Evolutionary conservation across 2,888 invertebrate genomes (phyloP).

Genomic region (Cyclophora punctaria): DNA sequence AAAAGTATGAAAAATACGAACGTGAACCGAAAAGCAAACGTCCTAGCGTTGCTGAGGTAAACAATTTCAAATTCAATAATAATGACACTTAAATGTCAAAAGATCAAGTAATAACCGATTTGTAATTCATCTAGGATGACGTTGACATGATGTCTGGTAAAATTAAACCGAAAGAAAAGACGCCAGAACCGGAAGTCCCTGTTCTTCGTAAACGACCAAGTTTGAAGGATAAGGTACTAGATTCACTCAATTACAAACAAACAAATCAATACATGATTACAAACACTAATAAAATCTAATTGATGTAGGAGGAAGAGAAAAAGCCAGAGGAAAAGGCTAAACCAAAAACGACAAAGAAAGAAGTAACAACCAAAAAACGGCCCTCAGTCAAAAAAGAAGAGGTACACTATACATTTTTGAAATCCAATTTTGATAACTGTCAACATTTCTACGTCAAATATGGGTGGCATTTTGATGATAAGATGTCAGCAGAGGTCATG

Average conservation of each 20-base stretch:
- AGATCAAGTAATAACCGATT: background rate
- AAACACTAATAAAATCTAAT: conserved; percentile 1
- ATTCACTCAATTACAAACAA: background rate
- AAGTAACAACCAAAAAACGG: conserved; percentile 60
- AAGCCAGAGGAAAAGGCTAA: conserved; percentile 66
- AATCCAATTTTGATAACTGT: background rate
- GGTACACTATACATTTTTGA: conserved; percentile 39
- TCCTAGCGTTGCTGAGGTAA: conserved; percentile 56
- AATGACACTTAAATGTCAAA: background rate
- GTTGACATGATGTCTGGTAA: conserved; percentile 64
- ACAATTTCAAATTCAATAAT: background rate
- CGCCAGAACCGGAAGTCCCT: conserved; percentile 59
- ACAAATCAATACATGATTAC: background rate
- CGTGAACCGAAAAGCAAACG: conserved; percentile 62
- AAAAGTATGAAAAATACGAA: conserved; percentile 77
- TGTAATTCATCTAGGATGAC: conserved; percentile 44
- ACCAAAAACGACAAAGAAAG: conserved; percentile 53
- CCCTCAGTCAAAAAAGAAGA: conserved; percentile 64
- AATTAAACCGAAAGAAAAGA: conserved; percentile 64
- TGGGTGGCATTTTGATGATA: no score
- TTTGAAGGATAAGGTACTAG: conserved; percentile 59
- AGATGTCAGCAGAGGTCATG: no score
- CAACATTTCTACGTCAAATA: no score
- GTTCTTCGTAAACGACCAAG: conserved; percentile 59
- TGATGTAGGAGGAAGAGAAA: conserved; percentile 57